Evolutionary conservation across 1,140 invertebrate species (phyloP).

Genomic region (Drosophila arizonae): DNA sequence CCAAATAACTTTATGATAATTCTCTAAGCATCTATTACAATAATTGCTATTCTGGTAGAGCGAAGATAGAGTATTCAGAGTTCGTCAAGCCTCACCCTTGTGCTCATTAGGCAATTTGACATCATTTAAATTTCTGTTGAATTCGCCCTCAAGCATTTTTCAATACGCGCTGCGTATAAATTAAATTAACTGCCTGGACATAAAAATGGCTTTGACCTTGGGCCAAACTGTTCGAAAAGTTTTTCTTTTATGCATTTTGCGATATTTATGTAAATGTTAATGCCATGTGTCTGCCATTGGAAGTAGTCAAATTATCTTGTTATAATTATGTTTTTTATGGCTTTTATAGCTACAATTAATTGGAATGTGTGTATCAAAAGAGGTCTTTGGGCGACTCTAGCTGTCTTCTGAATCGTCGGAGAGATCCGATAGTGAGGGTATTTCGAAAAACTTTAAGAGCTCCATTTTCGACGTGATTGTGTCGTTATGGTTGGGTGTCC

Average conservation of each 20-base stretch:
- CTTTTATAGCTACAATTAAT: constrained; percentile 7
- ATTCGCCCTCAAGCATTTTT: constrained; percentile 50
- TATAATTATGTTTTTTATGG: constrained; percentile 21
- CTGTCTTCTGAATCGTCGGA: constrained; percentile 10
- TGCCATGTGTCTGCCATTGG: constrained; percentile 11
- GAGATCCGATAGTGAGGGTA: constrained; percentile 26
- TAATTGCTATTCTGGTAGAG: no score
- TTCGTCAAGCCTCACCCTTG: not conserved
- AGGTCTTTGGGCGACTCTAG: not conserved
- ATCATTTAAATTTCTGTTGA: constrained; percentile 48
- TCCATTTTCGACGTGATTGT: constrained; percentile 27
- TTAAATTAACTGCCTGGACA: constrained; percentile 64
- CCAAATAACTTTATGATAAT: no score
- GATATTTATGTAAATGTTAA: constrained; percentile 12
- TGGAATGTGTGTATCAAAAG: not conserved
- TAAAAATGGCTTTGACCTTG: constrained; percentile 48
- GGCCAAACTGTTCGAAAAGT: constrained; percentile 26
- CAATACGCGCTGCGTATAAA: constrained; percentile 59
- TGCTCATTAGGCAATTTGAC: constrained; percentile 34
- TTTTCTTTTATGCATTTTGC: constrained; percentile 23
- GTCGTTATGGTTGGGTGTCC: constrained; percentile 2
- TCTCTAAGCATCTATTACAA: no score
- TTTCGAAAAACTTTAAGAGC: constrained; percentile 20
- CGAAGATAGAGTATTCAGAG: not conserved
- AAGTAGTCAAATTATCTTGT: constrained; percentile 14